These are phyloP conservation scores for Drosophila parvula DNA, from an alignment of 1,140 invertebrate genomes.

Conservation along the genomic window DNA sequence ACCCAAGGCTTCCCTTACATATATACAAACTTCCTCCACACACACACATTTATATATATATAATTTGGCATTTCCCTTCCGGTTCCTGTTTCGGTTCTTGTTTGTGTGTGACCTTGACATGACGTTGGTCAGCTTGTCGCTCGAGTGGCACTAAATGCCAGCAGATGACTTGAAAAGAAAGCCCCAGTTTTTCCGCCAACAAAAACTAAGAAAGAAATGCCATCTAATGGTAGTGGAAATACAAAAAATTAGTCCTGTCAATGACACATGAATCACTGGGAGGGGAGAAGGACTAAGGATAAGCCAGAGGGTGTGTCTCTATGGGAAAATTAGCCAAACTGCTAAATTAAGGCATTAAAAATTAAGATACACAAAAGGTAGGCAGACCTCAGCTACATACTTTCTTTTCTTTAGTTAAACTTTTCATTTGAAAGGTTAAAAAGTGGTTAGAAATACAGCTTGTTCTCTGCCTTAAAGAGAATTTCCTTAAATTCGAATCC, in stretches of 20 bases:
- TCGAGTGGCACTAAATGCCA: constrained; percentile 45
- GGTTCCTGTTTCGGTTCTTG: neutral
- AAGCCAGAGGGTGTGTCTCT: too few relatives aligned
- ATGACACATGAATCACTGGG: neutral
- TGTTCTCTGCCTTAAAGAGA: neutral
- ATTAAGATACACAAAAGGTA: too few relatives aligned
- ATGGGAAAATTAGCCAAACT: too few relatives aligned
- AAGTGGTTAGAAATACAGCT: too few relatives aligned
- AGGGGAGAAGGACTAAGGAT: neutral
- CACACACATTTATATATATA: neutral
- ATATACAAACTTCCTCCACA: neutral
- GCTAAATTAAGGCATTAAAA: too few relatives aligned
- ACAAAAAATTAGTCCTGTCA: constrained; percentile 28
- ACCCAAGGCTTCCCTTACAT: constrained; percentile 16
- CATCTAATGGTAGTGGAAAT: neutral
- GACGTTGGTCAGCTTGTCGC: constrained; percentile 23
- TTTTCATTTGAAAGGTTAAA: too few relatives aligned
- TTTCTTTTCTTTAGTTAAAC: too few relatives aligned
- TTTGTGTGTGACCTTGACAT: constrained; percentile 45
- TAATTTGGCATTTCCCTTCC: neutral
- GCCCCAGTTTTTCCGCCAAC: neutral
- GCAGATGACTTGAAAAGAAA: constrained; percentile 24
- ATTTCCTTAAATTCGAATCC: neutral
- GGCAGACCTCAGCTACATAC: too few relatives aligned
- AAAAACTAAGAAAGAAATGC: neutral